Evolutionary conservation across 2,888 invertebrate genomes (phyloP).

Genomic region (Lamellibrachia columna): DNA sequence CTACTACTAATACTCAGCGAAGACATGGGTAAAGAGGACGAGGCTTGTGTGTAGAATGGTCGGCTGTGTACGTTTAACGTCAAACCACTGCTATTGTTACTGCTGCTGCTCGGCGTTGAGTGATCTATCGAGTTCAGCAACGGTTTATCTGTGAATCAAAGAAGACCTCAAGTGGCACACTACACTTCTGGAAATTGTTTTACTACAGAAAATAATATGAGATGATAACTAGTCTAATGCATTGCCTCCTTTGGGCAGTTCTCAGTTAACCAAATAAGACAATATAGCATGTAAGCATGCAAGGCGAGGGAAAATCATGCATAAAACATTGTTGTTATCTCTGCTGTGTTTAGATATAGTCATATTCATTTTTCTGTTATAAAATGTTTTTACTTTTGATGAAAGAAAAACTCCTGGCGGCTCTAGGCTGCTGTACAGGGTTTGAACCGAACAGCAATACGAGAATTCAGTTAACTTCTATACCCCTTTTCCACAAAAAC

Average conservation of each 20-base stretch:
- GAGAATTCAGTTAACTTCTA: too few relatives aligned
- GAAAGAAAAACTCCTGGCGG: too few relatives aligned
- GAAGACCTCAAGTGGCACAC: neutral
- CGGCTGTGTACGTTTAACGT: slow-evolving; percentile 16
- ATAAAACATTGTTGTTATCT: too few relatives aligned
- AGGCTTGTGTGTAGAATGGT: neutral
- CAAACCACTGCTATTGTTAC: slow-evolving; percentile 19
- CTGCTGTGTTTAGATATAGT: too few relatives aligned
- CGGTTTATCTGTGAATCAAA: slow-evolving; percentile 49
- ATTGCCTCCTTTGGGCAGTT: neutral
- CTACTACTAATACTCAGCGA: slow-evolving; percentile 8
- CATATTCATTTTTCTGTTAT: too few relatives aligned
- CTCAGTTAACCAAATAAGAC: neutral
- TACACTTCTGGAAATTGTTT: neutral
- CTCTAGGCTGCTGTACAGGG: too few relatives aligned
- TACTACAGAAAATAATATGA: neutral
- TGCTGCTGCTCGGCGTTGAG: slow-evolving; percentile 41
- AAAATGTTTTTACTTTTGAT: too few relatives aligned
- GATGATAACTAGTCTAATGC: neutral
- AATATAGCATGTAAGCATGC: too few relatives aligned
- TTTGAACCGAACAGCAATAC: too few relatives aligned
- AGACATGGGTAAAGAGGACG: slow-evolving; percentile 16
- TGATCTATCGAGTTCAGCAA: slow-evolving; percentile 59
- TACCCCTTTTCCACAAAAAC: too few relatives aligned
- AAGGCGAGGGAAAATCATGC: too few relatives aligned